Base-by-base conservation (phyloP, 2,113 vertebrate species). In the Lanius collurio region DNA sequence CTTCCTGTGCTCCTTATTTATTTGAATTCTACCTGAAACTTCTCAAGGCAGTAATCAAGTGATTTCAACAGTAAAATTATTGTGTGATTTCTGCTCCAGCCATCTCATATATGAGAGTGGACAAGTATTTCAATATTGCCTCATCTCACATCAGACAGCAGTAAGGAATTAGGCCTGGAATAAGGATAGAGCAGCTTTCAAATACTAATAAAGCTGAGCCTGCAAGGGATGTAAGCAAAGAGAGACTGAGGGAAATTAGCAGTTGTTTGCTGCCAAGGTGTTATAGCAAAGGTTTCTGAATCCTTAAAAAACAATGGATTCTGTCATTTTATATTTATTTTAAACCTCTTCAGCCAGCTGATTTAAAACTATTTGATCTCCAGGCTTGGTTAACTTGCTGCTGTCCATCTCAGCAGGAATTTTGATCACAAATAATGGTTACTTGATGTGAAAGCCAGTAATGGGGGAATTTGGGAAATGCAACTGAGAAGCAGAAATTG, bases 391-490 rank as follows among this genome's bases (percentile, higher is more conserved):
- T 69, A 24, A 63, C 35, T 59, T 79, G 42, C n/a, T 71, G 30
- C 42, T 90, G 3, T 52, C 57, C 47, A 49, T 42, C 37, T 46
- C 14, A 82, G 47, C 21, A 56, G 52, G 42, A 41, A 46, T 68
- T 93, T 46, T 67, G 31, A n/a, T 57, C 47, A 9, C 28, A 62
- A 33, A 62, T 50, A 19, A 50, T 35, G 50, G 14, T 33, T 79
- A 33, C 11, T 42, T 0, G 0, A 4, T 21, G 12, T 53, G 50
- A 69, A 64, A 86, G 8, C 2, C 28, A 41, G 17, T 10, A 63
- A 56, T 20, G 26, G 30, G 39, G 35, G 20, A 77, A 31, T 56
- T 60, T 50, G 18, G 11, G 37, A 87, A 46, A 10, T 27, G 21
- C 13, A 56, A 6, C 52, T 31, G n/a, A 47, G 33, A 71, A 44